phyloP scores from a whole-genome alignment of 2,113 vertebrate species.

The Myotis brandtii region DNA sequence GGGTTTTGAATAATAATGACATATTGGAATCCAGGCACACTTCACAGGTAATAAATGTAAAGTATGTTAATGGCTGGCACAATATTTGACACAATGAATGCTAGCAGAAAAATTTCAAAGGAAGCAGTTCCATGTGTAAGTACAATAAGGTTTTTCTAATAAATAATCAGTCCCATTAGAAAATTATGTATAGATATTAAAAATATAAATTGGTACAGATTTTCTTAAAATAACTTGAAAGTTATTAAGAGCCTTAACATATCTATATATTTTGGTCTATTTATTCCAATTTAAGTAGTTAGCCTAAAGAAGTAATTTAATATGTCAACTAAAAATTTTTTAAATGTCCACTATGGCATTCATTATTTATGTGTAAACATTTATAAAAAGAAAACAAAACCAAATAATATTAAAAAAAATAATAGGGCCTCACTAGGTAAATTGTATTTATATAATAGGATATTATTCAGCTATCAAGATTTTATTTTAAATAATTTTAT shows the following conservation, averaged over 20 bases:
- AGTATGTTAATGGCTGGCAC: background rate
- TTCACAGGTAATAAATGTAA: conserved; percentile 12
- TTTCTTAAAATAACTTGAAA: conserved; percentile 28
- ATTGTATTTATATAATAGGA: background rate
- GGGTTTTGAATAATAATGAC: background rate
- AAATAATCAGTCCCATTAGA: background rate
- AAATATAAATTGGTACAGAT: background rate
- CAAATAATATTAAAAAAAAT: background rate
- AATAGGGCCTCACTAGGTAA: background rate
- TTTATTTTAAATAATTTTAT: conserved; percentile 40
- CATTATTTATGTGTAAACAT: background rate
- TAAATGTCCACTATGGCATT: background rate
- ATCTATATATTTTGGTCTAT: background rate
- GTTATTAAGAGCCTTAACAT: background rate
- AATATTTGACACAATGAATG: background rate
- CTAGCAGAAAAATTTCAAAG: background rate
- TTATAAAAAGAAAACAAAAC: background rate
- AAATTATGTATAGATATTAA: background rate
- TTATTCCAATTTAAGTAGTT: background rate
- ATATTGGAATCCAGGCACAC: background rate
- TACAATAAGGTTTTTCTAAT: conserved; percentile 8
- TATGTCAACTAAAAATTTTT: background rate
- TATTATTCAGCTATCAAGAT: background rate
- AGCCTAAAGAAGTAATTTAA: background rate
- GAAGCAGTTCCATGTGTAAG: background rate